Evolutionary conservation across 2,888 invertebrate species (phyloP), one percentile per base, ranked within the genome.

Genomic region (Plebejus argus): DNA sequence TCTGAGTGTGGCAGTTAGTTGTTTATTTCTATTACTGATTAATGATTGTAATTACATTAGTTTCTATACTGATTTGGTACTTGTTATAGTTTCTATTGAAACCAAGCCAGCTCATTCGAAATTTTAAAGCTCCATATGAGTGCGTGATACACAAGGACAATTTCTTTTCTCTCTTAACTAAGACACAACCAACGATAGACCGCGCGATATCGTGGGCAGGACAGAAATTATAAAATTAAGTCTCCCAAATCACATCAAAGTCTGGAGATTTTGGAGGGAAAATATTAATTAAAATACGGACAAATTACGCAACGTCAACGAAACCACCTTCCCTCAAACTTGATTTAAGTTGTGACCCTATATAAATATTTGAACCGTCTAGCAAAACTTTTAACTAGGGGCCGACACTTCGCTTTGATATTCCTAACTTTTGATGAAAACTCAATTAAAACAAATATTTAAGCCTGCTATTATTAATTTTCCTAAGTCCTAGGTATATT

Each of bases 351-450:
- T 72, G 15, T 72, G 72, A 49, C 72, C 72, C 72, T 72, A 45
- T 12, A 72, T 72, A 20, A 72, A 72, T 45, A 72, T 72, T 72
- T 72, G 72, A 39, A 49, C 23, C 23, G n/a, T 72, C 49, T 72
- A 71, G 49, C 23, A 15, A 45, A 72, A 72, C 72, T 45, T 72
- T 39, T 72, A 72, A 72, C 39, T 45, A 45, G 45, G 39, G 20
- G 45, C 49, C 45, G 39, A 6, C 71, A 35, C 35, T 71, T 71
- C n/a, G 23, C 49, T 72, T 72, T 72, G 72, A 72, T 72, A 49
- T 72, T 49, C 6, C 71, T 20, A 72, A 72, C 72, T 72, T 45
- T 1, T 45, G 39, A 45, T 49, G 72, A 72, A 45, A 72, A 45
- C 49, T 45, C 45, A 49, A 72, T 72, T 72, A 18, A 66, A 28